phyloP scores from a whole-genome alignment of 2,888 invertebrate genomes.

The Xestia rhomboidea region DNA sequence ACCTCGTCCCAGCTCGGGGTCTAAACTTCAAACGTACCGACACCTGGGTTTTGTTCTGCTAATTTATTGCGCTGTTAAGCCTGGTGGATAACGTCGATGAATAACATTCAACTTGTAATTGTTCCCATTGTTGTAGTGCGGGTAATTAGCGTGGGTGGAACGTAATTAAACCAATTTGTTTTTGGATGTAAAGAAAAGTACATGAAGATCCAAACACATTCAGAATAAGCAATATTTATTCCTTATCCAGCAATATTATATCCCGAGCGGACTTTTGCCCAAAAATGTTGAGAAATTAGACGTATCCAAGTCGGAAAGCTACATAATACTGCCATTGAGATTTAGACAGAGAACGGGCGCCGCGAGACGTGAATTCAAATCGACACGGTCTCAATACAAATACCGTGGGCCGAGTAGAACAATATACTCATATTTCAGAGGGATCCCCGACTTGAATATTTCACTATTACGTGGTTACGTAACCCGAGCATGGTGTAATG shows the following conservation, averaged over 20 bases:
- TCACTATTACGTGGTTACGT: slow-evolving; percentile 63
- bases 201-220: slow-evolving; percentile 1
- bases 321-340: slow-evolving; percentile 69
- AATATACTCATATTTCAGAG: slow-evolving; percentile 74
- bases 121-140: slow-evolving; percentile 11
- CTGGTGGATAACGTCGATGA: slow-evolving; percentile 45
- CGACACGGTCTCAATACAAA: slow-evolving; percentile 73
- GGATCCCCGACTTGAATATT: slow-evolving; percentile 70
- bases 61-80: slow-evolving; percentile 58
- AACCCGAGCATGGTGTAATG: slow-evolving; percentile 60
- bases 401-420: slow-evolving; percentile 70
- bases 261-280: slow-evolving; percentile 15
- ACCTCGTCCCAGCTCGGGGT: slow-evolving; percentile 41
- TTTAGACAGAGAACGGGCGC: slow-evolving; percentile 71
- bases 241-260: no score
- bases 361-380: slow-evolving; percentile 77
- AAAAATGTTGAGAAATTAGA: slow-evolving; percentile 70
- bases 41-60: slow-evolving; percentile 62
- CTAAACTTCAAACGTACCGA: slow-evolving; percentile 60
- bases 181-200: not conserved
- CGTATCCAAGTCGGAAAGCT: slow-evolving; percentile 58
- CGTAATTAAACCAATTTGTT: slow-evolving; percentile 27
- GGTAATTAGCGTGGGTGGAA: slow-evolving; percentile 8
- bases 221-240: slow-evolving; percentile 39
- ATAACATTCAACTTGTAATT: slow-evolving; percentile 47